These are phyloP conservation scores for Scaptomyza reducta DNA, from an alignment of 2,888 invertebrate species.

Conservation along the genomic window DNA sequence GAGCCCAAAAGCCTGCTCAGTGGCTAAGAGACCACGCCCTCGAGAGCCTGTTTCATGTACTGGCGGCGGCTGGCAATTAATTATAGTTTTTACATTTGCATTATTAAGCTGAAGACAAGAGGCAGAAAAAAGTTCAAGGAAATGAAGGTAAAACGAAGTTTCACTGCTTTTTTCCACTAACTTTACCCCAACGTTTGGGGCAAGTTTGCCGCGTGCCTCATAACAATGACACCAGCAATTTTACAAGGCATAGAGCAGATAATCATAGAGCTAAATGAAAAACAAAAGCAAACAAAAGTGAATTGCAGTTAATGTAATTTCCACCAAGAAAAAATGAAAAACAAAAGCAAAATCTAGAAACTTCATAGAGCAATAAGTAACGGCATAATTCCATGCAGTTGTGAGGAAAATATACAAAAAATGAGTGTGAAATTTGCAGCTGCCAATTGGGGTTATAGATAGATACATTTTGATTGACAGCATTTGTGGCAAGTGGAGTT, in stretches of 20 bases:
- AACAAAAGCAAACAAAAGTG: constrained; percentile 60
- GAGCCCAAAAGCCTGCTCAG: constrained; percentile 15
- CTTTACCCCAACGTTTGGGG: constrained; percentile 12
- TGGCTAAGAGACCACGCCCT: constrained; percentile 38
- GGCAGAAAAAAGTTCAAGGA: background rate
- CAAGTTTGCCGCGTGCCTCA: constrained; percentile 57
- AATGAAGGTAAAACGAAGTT: constrained; percentile 41
- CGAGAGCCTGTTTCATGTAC: constrained; percentile 27
- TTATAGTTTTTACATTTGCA: constrained; percentile 61
- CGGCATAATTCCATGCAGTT: constrained; percentile 29
- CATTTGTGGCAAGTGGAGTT: constrained; percentile 2
- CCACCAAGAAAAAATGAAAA: constrained; percentile 54
- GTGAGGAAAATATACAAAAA: constrained; percentile 36
- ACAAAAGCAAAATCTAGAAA: constrained; percentile 16
- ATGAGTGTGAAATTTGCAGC: constrained; percentile 62
- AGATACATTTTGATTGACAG: constrained; percentile 14
- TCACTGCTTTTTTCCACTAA: constrained; percentile 47
- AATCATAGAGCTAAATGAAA: constrained; percentile 53
- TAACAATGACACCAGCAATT: constrained; percentile 75
- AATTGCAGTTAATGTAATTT: constrained; percentile 73
- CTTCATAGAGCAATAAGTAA: constrained; percentile 16
- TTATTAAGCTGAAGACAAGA: constrained; percentile 23
- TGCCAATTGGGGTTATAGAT: constrained; percentile 14
- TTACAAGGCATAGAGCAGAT: constrained; percentile 76
- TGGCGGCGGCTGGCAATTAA: constrained; percentile 59